Evolutionary conservation across 2,888 invertebrate genomes (phyloP).

Genomic region (Megastigmus dorsalis): DNA sequence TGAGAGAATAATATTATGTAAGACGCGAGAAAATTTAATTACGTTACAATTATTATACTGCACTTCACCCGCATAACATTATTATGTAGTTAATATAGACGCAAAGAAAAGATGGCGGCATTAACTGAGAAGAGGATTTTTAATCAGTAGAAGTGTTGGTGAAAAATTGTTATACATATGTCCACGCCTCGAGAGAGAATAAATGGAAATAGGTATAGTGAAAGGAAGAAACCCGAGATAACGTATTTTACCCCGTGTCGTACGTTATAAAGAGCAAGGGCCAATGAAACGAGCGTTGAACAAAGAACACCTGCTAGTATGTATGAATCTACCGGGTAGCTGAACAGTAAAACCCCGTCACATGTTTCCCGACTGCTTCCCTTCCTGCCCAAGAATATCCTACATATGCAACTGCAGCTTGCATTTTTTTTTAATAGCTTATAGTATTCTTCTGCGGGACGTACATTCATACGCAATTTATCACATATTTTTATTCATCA

Average conservation of each 20-base stretch:
- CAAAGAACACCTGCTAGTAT: constrained; percentile 32
- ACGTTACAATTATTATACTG: too few relatives aligned
- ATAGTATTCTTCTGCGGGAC: too few relatives aligned
- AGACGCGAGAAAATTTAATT: too few relatives aligned
- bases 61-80: too few relatives aligned
- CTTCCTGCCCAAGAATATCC: background rate
- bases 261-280: background rate
- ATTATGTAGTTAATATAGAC: too few relatives aligned
- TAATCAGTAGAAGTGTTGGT: too few relatives aligned
- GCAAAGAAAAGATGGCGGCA: too few relatives aligned
- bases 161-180: background rate
- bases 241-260: background rate
- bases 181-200: background rate
- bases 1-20: too few relatives aligned
- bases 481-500: too few relatives aligned
- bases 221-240: background rate
- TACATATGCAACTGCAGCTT: background rate
- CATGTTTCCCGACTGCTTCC: background rate
- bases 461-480: too few relatives aligned
- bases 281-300: background rate
- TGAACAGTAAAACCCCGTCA: constrained; percentile 1
- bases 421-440: too few relatives aligned
- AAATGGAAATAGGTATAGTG: background rate
- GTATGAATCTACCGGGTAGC: constrained; percentile 7
- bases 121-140: too few relatives aligned